Evolutionary conservation across 2,797 vertebrate species (phyloP), one percentile per base, ranked within the genome.

Genomic region (Tenualosa ilisha): DNA sequence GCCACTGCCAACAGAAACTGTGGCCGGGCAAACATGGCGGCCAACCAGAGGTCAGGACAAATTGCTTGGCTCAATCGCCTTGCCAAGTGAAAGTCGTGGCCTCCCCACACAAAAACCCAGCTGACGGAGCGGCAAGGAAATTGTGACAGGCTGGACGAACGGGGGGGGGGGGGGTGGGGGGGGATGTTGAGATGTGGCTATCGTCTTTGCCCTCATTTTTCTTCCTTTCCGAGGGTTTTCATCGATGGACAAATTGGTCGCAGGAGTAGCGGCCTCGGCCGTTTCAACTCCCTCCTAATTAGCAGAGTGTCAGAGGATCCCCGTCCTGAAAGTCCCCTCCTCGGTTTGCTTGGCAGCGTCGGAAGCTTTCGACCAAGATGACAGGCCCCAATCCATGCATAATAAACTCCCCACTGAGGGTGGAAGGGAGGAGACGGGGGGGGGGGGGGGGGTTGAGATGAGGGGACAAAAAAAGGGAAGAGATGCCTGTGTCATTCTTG

Each of bases 21-120:
- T 50, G 88, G 89, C 91, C 65, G 90, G 89, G 91, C 90, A 88
- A 93, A 89, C 79, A 88, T 53, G 90, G 90, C 87, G 83, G 82
- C 85, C 46, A 85, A 89, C 87, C 72, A 46, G 88, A 91, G 92
- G 92, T 93, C 89, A 86, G 88, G 81, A 90, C 92, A 92, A 93
- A 92, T 89, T 88, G 89, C 89, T 88, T 92, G 82, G 81, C 90
- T 86, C 81, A 49, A 43, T 61, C 86, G 86, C 59, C 84, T 54
- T 90, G 89, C 91, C 92, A 93, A 90, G 91, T 87, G 91, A 91
- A 90, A 84, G 82, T 83, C 1, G 50, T 17, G 84, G 89, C 81
- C 68, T 75, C 37, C 24, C 84, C 83, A 26, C 81, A 54, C 68
- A 87, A 26, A 82, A 65, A 53, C 81, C 59, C 81, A 75, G 50